Percentiles rank a stretch among this genome's conserved stretches.
phyloP scores from a whole-genome alignment of 2,113 vertebrate genomes.

The Nycticebus coucang region DNA sequence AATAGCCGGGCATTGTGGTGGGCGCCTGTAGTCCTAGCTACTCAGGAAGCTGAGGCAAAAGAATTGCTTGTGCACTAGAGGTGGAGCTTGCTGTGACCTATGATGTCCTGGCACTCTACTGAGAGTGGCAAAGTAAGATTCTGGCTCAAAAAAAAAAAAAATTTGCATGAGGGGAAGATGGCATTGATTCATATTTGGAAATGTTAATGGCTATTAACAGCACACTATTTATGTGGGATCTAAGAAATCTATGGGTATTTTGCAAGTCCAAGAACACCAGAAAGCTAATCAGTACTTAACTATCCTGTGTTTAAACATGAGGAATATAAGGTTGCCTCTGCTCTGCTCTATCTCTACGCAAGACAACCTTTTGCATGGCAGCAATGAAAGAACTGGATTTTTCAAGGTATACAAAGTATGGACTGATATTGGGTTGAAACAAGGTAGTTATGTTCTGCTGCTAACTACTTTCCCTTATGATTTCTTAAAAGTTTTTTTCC shows the following conservation, averaged over 20 bases:
- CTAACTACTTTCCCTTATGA: neutral
- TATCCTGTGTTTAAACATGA: neutral
- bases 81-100: too few relatives aligned
- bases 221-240: neutral
- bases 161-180: neutral
- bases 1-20: too few relatives aligned
- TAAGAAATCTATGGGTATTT: neutral
- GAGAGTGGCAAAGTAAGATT: too few relatives aligned
- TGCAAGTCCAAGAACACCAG: conserved; percentile 13
- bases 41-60: too few relatives aligned
- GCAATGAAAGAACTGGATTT: neutral
- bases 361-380: neutral
- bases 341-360: conserved; percentile 17
- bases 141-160: neutral
- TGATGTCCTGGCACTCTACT: too few relatives aligned
- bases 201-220: neutral
- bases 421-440: neutral
- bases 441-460: neutral
- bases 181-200: neutral
- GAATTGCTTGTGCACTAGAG: too few relatives aligned
- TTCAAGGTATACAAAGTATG: neutral
- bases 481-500: conserved; percentile 32
- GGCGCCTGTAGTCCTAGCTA: too few relatives aligned
- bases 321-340: neutral
- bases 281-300: neutral